Base-by-base conservation (phyloP, 2,888 invertebrate species). In the Diarsia brunnea region DNA sequence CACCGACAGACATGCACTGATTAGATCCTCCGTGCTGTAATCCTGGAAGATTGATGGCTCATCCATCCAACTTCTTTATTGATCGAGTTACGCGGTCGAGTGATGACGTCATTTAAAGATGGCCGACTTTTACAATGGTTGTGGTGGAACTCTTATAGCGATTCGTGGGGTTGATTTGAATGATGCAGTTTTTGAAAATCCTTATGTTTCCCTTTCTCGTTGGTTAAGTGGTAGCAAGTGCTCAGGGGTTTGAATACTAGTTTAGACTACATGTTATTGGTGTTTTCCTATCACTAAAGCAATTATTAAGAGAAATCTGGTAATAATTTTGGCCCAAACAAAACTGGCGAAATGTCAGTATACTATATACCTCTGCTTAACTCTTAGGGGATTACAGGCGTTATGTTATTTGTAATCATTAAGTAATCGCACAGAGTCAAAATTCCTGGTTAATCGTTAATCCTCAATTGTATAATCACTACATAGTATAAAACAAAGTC, bases 21-120 rank as follows among this genome's bases (percentile, higher is more conserved):
- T 86, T 86, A 78, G 73, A 75, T 73, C 47, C 63, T 68, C 45
- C 65, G 64, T 47, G 24, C 55, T 47, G 72, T 82, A 84, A 85
- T 75, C 85, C 72, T 47, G 38, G 73, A 69, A 86, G 85, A 85
- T 85, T 84, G 85, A 85, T 86, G 64, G 53, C 81, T 49, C 66
- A 68, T 71, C 71, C 61, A 74, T 69, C 73, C 58, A 68, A 77
- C 75, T 75, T 73, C 73, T 68, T 60, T 84, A 73, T 72, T 69
- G 81, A 84, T 83, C 77, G 77, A 81, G 69, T 77, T 81, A 84
- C 65, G 16, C 27, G 65, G 64, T 60, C 64, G 78, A 64, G 27
- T 65, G 60, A 19, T 79, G 76, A 81, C 78, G 78, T 73, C 72
- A 81, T 7, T 65, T 31, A 38, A 75, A 71, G 71, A 69, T 81